Conservation (phyloP, 1,140 invertebrate species). For the Hylaeus volcanicus region DNA sequence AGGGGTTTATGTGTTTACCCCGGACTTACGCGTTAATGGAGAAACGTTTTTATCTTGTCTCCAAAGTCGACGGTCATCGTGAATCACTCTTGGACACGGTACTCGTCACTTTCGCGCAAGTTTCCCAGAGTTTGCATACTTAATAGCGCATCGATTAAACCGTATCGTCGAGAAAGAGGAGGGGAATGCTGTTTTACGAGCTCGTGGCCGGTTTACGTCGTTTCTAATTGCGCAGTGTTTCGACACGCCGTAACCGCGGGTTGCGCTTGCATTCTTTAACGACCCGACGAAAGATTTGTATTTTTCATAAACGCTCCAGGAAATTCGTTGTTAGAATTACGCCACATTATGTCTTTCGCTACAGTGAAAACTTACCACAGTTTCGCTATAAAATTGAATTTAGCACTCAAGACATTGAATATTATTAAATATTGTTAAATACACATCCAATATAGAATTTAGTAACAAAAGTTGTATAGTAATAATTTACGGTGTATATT, state of each 20-base stretch:
- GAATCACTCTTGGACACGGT: background rate
- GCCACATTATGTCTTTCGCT: background rate
- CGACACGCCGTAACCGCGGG: background rate
- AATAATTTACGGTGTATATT: too few species aligned
- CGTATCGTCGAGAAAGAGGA: background rate
- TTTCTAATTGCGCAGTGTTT: background rate
- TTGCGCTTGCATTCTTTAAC: background rate
- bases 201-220: background rate
- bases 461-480: too few species aligned
- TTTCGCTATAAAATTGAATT: too few species aligned
- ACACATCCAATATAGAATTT: too few species aligned
- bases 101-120: background rate
- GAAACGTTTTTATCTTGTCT: constrained; percentile 19
- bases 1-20: constrained; percentile 20
- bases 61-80: background rate
- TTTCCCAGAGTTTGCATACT: background rate
- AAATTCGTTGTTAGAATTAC: background rate
- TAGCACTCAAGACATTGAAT: too few species aligned
- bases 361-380: too few species aligned
- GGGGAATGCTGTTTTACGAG: background rate
- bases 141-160: constrained; percentile 38
- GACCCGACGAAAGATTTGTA: background rate
- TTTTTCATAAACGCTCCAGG: background rate
- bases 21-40: constrained; percentile 29
- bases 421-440: too few species aligned